These are phyloP conservation scores for Cinclus cinclus DNA, from an alignment of 2,113 vertebrate species.

Conservation along the genomic window DNA sequence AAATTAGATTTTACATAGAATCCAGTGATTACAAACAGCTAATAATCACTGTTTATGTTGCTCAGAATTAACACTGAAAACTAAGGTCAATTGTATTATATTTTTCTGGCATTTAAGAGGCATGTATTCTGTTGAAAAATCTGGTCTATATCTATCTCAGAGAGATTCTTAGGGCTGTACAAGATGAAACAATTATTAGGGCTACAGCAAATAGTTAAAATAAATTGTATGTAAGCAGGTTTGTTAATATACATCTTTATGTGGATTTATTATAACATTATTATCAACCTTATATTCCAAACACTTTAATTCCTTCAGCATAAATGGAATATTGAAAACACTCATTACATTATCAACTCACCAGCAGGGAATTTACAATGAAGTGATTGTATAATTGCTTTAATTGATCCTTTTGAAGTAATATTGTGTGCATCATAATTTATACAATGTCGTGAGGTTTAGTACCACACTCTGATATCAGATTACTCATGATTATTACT, in stretches of 20 bases:
- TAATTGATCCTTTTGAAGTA: background rate
- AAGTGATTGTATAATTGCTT: background rate
- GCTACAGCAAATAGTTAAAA: background rate
- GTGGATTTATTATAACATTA: background rate
- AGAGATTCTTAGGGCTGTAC: background rate
- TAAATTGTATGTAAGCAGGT: background rate
- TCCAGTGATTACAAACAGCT: background rate
- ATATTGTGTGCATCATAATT: background rate
- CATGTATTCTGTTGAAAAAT: background rate
- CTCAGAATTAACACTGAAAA: background rate
- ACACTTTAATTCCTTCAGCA: background rate
- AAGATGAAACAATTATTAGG: background rate
- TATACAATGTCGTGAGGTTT: background rate
- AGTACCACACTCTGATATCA: background rate
- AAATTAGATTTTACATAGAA: background rate
- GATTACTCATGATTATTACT: background rate
- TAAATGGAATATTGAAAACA: slow-evolving; percentile 8
- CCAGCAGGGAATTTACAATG: background rate
- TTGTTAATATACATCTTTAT: background rate
- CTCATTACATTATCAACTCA: background rate
- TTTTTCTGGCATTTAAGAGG: background rate
- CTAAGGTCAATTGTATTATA: background rate
- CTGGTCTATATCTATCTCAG: background rate
- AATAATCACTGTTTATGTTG: background rate
- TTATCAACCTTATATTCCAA: background rate